Base-by-base conservation (phyloP, 2,888 invertebrate genomes). In the Rhagonycha lutea region DNA sequence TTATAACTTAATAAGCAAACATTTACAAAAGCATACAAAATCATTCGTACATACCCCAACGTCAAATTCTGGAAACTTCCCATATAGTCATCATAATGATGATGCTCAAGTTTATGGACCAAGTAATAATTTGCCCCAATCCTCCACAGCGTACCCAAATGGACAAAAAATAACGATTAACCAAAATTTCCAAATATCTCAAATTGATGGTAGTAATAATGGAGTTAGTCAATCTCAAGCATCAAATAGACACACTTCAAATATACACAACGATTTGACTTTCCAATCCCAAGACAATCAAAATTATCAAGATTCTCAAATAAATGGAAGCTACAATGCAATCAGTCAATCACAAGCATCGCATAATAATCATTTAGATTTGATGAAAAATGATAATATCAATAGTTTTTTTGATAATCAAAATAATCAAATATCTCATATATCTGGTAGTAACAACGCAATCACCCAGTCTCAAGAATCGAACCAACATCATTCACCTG, bases 161-260 rank as follows among this genome's bases (percentile, higher is more conserved):
- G 61, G 70, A 5, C 65, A 68, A 23, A 68, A 65, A 26, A 28
- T 29, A 7, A 28, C 26, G 5, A 65, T 65, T n/a, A 14, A 28
- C 11, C 63, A 72, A 23, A 72, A 72, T 62, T 61, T 74, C 7
- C 72, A 69, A 68, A 68, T 77, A 68, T 67, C 77, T 11, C 77
- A 77, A 72, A 61, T 77, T 67, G n/a, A 14, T 18, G 77, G 77
- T 32, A 72, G 29, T 12, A 26, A 69, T 8, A 74, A 74, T 24
- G 68, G 60, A 11, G 63, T 76, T 23, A 70, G 68, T 26, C 76
- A 76, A 68, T 18, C 63, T 12, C 74, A 74, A 68, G 11, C 5
- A 12, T 14, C 63, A 7, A 23, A 23, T 8, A 12, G n/a, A n/a
- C 24, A 68, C 9, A 61, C 3, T 14, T n/a, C n/a, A 24, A 29